Evolutionary conservation across 2,113 vertebrate species (phyloP).

Genomic region (Lontra canadensis): DNA sequence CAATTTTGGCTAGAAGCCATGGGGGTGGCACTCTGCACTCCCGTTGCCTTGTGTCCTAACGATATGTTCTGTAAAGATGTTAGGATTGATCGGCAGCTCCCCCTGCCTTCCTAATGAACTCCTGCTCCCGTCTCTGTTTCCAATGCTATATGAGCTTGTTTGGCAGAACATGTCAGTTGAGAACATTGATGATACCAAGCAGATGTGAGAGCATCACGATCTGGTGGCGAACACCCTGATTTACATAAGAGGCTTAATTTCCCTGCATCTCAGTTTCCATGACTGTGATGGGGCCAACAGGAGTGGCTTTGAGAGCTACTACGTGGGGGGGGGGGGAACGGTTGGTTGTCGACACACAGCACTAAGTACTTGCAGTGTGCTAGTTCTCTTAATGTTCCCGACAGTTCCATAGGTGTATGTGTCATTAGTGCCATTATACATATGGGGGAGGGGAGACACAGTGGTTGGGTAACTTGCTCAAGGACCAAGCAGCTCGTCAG

Average conservation of each 20-base stretch:
- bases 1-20: background rate
- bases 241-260: background rate
- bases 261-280: background rate
- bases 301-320: background rate
- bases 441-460: background rate
- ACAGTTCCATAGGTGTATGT: background rate
- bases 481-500: background rate
- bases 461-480: background rate
- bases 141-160: conserved; percentile 51
- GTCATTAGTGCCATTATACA: background rate
- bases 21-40: background rate
- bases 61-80: conserved; percentile 49
- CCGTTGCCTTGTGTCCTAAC: background rate
- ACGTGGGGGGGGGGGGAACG: background rate
- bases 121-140: conserved; percentile 44
- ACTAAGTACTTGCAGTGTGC: background rate
- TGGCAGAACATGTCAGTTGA: conserved; percentile 64
- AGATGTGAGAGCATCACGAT: background rate
- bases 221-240: background rate
- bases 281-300: background rate
- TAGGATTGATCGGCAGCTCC: conserved; percentile 61
- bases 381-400: background rate
- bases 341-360: background rate
- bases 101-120: conserved; percentile 59
- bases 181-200: conserved; percentile 58